phyloP scores from a whole-genome alignment of 1,140 invertebrate species.

The Drosophila kurseongensis region DNA sequence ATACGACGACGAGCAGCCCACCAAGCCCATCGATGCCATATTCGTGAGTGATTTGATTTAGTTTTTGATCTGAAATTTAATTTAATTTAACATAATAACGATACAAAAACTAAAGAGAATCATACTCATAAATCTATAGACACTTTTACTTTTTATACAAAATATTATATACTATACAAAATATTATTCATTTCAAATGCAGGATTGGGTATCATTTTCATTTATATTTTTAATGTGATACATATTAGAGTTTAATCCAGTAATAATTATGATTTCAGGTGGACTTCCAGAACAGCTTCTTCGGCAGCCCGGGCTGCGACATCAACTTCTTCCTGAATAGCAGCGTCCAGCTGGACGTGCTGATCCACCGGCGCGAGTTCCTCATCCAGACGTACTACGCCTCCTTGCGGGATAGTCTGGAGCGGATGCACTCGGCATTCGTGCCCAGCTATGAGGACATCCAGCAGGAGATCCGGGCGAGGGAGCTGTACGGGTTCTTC shows the following conservation, averaged over 20 bases:
- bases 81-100: too few species aligned
- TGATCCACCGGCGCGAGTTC: slow-evolving; percentile 70
- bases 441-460: slow-evolving; percentile 72
- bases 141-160: too few species aligned
- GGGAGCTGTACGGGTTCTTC: slow-evolving; percentile 79
- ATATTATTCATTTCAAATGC: too few species aligned
- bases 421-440: slow-evolving; percentile 61
- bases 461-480: slow-evolving; percentile 60
- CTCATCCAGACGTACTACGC: slow-evolving; percentile 73
- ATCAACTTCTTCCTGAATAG: slow-evolving; percentile 83
- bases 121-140: too few species aligned
- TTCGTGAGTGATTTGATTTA: slow-evolving; percentile 58
- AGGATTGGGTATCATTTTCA: too few species aligned
- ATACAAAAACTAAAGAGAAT: too few species aligned
- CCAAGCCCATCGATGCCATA: slow-evolving; percentile 71
- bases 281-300: slow-evolving; percentile 82
- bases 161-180: too few species aligned
- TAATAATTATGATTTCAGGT: slow-evolving; percentile 37
- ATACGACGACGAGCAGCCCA: slow-evolving; percentile 77
- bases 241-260: too few species aligned
- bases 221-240: too few species aligned
- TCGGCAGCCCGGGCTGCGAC: slow-evolving; percentile 80
- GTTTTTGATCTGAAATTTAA: neutral
- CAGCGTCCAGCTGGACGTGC: slow-evolving; percentile 78
- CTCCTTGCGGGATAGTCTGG: slow-evolving; percentile 61